Conservation (phyloP, 2,797 vertebrate genomes). For the Mastacembelus armatus region DNA sequence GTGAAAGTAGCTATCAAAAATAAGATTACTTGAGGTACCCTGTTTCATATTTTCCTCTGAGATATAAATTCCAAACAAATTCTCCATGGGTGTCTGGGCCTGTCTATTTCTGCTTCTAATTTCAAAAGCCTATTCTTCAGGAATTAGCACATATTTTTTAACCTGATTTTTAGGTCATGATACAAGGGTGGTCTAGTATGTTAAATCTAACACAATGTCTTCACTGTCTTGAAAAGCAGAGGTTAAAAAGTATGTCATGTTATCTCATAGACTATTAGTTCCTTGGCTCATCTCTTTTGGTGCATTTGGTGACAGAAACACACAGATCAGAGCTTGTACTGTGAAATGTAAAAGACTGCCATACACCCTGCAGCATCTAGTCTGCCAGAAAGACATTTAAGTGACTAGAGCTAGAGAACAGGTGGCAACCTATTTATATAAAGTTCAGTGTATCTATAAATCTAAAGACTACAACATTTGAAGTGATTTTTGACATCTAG, state of each 20-base stretch:
- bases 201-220: conserved; percentile 20
- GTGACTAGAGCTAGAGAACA: too few relatives aligned
- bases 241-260: background rate
- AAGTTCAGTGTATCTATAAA: background rate
- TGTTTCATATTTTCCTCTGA: conserved; percentile 87
- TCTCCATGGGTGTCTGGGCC: conserved; percentile 87
- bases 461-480: background rate
- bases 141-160: conserved; percentile 83
- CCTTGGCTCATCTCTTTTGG: conserved; percentile 5
- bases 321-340: background rate
- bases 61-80: conserved; percentile 93
- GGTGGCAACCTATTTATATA: background rate
- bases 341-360: background rate
- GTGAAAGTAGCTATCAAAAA: conserved; percentile 63
- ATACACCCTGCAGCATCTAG: background rate
- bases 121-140: conserved; percentile 83
- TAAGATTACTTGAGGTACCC: conserved; percentile 76
- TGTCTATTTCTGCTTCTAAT: conserved; percentile 80
- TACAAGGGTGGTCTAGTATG: conserved; percentile 35
- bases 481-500: too few relatives aligned
- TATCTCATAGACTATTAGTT: background rate
- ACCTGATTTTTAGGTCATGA: conserved; percentile 68
- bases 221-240: conserved; percentile 1
- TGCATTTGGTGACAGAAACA: conserved; percentile 14
- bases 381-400: background rate